phyloP scores from a whole-genome alignment of 2,113 vertebrate species.

The Gasterosteus aculeatus region DNA sequence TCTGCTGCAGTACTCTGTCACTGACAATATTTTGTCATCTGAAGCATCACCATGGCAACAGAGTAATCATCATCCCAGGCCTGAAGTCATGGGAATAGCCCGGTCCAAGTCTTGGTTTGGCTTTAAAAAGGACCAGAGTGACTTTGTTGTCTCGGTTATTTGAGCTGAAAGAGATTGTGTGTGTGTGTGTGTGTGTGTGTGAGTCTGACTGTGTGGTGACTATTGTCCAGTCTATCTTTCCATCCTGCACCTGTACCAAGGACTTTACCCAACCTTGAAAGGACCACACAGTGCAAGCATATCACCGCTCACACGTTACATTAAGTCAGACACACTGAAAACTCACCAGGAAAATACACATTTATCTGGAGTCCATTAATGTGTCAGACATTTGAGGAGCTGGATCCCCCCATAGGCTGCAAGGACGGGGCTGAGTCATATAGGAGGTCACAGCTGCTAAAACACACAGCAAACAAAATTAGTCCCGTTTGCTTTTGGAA shows the following conservation, averaged over 20 bases:
- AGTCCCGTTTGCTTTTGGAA: conserved; percentile 71
- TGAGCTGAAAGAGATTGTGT: conserved; percentile 46
- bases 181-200: conserved; percentile 28
- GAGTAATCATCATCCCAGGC: conserved; percentile 66
- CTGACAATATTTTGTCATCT: conserved; percentile 76
- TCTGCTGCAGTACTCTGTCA: conserved; percentile 70
- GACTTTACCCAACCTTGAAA: conserved; percentile 37
- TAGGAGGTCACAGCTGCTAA: conserved; percentile 75
- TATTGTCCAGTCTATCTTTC: conserved; percentile 59
- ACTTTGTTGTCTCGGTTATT: conserved; percentile 64
- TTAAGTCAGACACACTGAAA: conserved; percentile 15
- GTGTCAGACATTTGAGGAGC: conserved; percentile 47
- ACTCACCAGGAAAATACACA: not conserved
- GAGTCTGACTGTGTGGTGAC: conserved; percentile 36
- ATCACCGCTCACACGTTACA: conserved; percentile 1
- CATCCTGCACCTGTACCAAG: conserved; percentile 64
- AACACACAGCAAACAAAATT: conserved; percentile 73
- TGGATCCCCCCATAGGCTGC: conserved; percentile 40
- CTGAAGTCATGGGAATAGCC: conserved; percentile 72
- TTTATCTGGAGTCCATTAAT: conserved; percentile 8
- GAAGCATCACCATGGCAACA: conserved; percentile 69
- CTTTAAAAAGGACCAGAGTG: conserved; percentile 55
- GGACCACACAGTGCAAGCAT: not conserved
- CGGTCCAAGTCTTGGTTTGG: conserved; percentile 70
- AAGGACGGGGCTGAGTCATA: conserved; percentile 52